Evolutionary conservation across 2,888 invertebrate species (phyloP).

Genomic region (Rhamnusium bicolor): DNA sequence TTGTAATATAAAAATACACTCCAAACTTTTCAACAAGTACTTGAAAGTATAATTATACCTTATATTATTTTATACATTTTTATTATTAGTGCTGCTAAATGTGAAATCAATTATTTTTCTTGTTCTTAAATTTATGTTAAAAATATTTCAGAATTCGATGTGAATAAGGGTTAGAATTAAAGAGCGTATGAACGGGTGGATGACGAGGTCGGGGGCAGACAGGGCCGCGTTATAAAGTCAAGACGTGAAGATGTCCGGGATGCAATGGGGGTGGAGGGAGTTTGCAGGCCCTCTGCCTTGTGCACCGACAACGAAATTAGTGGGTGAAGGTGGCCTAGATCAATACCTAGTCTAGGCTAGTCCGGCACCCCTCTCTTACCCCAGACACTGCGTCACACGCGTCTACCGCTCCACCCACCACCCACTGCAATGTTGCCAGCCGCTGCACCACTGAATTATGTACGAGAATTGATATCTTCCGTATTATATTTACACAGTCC

Average conservation of each 20-base stretch:
- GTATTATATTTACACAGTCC: slow-evolving; percentile 5
- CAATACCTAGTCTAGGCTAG: slow-evolving; percentile 71
- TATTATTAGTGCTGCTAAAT: no score
- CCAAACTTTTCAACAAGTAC: no score
- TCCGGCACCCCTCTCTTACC: slow-evolving; percentile 48
- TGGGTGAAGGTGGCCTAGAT: slow-evolving; percentile 71
- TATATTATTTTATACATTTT: no score
- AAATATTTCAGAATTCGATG: neutral
- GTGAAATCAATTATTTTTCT: no score
- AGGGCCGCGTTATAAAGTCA: slow-evolving; percentile 51
- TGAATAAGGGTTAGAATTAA: slow-evolving; percentile 28
- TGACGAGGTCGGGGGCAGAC: slow-evolving; percentile 30
- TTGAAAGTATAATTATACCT: no score
- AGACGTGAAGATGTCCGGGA: slow-evolving; percentile 58
- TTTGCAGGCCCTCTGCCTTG: slow-evolving; percentile 45
- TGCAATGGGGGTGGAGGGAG: slow-evolving; percentile 54
- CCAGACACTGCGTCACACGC: slow-evolving; percentile 59
- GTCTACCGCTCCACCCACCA: slow-evolving; percentile 47
- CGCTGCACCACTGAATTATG: slow-evolving; percentile 54
- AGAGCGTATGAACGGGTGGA: slow-evolving; percentile 23
- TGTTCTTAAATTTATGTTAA: no score
- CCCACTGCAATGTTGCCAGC: slow-evolving; percentile 46
- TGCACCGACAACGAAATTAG: slow-evolving; percentile 68
- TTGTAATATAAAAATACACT: no score
- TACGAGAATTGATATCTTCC: slow-evolving; percentile 47